phyloP scores from a whole-genome alignment of 2,113 vertebrate genomes.

The Colaptes auratus region DNA sequence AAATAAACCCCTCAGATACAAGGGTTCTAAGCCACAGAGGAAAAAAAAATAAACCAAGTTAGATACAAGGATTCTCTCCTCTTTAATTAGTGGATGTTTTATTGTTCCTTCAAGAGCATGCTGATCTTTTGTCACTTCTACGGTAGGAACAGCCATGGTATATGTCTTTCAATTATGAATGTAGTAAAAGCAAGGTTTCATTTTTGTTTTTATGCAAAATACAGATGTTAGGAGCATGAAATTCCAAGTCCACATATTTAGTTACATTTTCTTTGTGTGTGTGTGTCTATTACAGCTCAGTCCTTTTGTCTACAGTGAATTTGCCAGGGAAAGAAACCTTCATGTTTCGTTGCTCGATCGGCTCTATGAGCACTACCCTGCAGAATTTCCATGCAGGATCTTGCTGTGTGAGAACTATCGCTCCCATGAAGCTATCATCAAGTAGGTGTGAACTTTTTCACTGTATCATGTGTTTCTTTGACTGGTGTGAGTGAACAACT shows the following conservation, averaged over 20 bases:
- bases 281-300: constrained; percentile 90
- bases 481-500: background rate
- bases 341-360: constrained; percentile 95
- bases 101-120: background rate
- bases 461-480: constrained; percentile 38
- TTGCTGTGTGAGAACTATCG: constrained; percentile 99
- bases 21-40: background rate
- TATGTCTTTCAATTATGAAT: background rate
- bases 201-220: background rate
- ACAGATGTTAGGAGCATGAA: background rate
- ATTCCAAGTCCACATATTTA: constrained; percentile 30
- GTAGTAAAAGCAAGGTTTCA: background rate
- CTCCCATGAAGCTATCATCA: constrained; percentile 99
- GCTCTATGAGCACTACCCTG: constrained; percentile 97
- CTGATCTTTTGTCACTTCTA: background rate
- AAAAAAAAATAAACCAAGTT: background rate
- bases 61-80: background rate
- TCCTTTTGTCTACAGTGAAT: constrained; percentile 99
- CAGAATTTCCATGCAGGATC: constrained; percentile 95
- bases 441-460: constrained; percentile 89
- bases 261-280: constrained; percentile 70
- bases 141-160: background rate
- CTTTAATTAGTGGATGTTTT: background rate
- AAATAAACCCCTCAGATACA: too few species aligned
- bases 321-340: constrained; percentile 96